Base-by-base conservation (phyloP, 1,140 invertebrate genomes). In the Drosophila subpulchrella region DNA sequence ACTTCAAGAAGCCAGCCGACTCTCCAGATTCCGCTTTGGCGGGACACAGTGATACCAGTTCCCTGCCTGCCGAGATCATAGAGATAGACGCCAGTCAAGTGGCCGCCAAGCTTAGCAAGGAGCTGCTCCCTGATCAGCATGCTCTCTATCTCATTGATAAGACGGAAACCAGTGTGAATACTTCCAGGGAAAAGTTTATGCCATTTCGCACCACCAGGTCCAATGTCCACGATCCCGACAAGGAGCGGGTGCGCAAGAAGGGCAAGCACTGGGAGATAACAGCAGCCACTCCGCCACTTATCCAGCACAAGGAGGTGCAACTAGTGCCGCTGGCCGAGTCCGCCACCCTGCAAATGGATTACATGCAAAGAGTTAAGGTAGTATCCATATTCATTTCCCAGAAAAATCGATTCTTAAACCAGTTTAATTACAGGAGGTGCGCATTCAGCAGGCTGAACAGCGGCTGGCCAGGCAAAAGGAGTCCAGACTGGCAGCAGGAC, bases 231-330 rank as follows among this genome's bases (percentile, higher is more conserved):
- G 94, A 95, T 90, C 94, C 94, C 30, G 92, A 92, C 63, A 95
- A 95, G 78, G 95, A 95, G 88, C 94, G 94, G 56, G 51, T 91
- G 6, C 93, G 94, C 55, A 95, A 94, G 63, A 93, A 93, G 30
- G 81, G 80, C 51, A 94, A 94, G 90, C 77, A 95, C 81, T 96
- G 95, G 95, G 95, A 96, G 91, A 91, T 95, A 4, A 96, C 95
- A 3, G 94, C 95, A 39, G 95, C 95, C 13, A 96, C 95, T n/a
- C 95, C 94, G 13, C 94, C 94, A 7, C 93, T 93, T 0, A 93
- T 93, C 38, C 81, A 81, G 41, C 76, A 92, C 57, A 78, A 75
- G 20, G 86, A 75, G 15, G 63, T 77, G 12, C 84, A 92, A 58
- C 17, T 91, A 39, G 65, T 92, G n/a, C 76, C 88, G 6, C 51